Base-by-base conservation (phyloP, 2,888 invertebrate genomes). In the Congeria kusceri region DNA sequence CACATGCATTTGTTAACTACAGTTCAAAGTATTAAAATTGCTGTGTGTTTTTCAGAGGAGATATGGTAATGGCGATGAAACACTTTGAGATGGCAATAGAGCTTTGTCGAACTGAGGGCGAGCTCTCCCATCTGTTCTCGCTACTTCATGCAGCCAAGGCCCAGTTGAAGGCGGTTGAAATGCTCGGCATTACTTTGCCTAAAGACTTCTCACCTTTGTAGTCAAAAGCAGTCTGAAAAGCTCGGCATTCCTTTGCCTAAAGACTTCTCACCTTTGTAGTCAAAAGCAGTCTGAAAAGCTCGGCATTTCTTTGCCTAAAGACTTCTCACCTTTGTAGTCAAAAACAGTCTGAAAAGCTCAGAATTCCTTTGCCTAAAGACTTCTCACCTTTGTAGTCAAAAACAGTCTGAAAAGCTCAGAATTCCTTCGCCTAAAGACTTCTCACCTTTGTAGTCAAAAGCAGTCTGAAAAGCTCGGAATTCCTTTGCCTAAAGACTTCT, bases 111-210 rank as follows among this genome's bases (percentile, higher is more conserved):
- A 97, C 97, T 20, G 96, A 96, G 93, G 95, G 96, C 87, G 98
- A 99, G 94, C 95, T 98, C 95, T 96, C 97, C 32, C 98, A 98
- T 93, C 95, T 98, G 91, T 98, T 96, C 93, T 96, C 98, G 1
- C 94, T 99, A 85, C 95, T 96, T 90, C 97, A 98, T 94, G 98
- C 98, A 23, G 98, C 98, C 13, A 95, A 96, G 86, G 97, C 98
- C 32, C 98, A 99, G 94, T 94, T 96, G 65, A 96, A 96, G 92
- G 96, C 97, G 56, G 96, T 96, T 0, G 81, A 87, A 62, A 88
- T 84, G 23, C 81, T 92, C 3, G 91, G 90, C 9, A 87, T 89
- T 27, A 79, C 80, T 18, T 69, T 89, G 13, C 89, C 90, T n/a
- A 59, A 77, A 15, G 72, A 79, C 39, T 83, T 84, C 53, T 67